phyloP scores from a whole-genome alignment of 2,113 vertebrate genomes.

The Sinosuthora webbiana region DNA sequence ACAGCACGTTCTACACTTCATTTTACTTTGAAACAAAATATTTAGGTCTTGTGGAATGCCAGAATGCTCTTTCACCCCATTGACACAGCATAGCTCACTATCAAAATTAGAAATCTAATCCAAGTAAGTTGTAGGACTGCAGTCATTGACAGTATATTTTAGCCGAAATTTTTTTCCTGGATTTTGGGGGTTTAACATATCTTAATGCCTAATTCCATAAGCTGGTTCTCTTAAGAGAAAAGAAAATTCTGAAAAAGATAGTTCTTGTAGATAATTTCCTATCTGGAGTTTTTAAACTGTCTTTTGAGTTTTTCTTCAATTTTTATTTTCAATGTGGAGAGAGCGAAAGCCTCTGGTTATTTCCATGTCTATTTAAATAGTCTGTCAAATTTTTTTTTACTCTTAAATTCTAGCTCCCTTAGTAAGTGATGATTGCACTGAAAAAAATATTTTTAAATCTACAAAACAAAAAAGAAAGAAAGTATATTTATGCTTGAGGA shows the following conservation, averaged over 20 bases:
- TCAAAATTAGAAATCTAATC: not conserved
- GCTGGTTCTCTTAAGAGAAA: not conserved
- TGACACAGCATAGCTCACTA: not conserved
- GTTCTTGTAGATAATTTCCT: not conserved
- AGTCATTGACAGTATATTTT: not conserved
- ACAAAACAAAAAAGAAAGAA: not conserved
- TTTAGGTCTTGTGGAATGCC: not conserved
- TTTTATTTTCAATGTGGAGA: not conserved
- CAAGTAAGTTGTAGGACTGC: not conserved
- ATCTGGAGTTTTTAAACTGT: not conserved
- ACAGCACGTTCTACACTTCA: not conserved
- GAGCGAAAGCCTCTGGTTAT: not conserved
- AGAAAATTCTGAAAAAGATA: not conserved
- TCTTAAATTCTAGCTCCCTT: not conserved
- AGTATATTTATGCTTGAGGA: not conserved
- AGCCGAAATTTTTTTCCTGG: not conserved
- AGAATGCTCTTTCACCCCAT: not conserved
- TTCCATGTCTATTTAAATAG: not conserved
- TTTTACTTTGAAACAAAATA: not conserved
- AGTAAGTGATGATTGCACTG: not conserved
- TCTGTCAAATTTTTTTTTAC: accelerated
- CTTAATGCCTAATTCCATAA: not conserved
- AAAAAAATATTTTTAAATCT: not conserved
- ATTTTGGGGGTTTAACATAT: not conserved
- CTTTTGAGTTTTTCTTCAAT: not conserved